Conservation (phyloP, 2,113 vertebrate genomes). For the Girardinichthys multiradiatus region DNA sequence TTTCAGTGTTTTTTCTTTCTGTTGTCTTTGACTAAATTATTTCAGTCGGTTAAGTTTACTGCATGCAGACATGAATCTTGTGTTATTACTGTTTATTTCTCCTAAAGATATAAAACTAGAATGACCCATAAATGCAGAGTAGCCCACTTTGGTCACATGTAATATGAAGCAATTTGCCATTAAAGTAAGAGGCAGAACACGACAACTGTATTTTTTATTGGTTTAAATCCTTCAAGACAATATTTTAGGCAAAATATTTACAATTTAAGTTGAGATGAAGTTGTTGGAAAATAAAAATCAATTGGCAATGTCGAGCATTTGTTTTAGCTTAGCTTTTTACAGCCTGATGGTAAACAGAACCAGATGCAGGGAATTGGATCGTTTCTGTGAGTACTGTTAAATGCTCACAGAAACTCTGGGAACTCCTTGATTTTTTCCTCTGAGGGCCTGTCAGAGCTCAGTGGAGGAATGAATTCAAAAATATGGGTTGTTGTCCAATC, state of each 20-base stretch:
- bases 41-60: constrained; percentile 22
- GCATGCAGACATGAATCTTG: background rate
- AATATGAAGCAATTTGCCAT: constrained; percentile 21
- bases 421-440: constrained; percentile 8
- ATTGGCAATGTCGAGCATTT: constrained; percentile 33
- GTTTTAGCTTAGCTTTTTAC: constrained; percentile 43
- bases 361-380: constrained; percentile 31
- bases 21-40: background rate
- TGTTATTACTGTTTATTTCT: constrained; percentile 10
- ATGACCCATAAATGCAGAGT: constrained; percentile 13
- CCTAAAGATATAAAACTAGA: constrained; percentile 4
- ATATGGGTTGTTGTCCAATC: constrained; percentile 25
- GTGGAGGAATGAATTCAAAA: constrained; percentile 30
- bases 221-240: constrained; percentile 17
- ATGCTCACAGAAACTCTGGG: constrained; percentile 29
- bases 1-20: background rate
- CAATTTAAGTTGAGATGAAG: constrained; percentile 1
- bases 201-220: constrained; percentile 13
- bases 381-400: constrained; percentile 29
- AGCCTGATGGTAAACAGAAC: constrained; percentile 32
- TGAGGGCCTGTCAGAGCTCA: constrained; percentile 14
- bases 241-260: constrained; percentile 20
- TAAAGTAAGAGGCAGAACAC: constrained; percentile 20
- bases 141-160: constrained; percentile 12
- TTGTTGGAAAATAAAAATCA: background rate